Percentiles rank a stretch among this genome's conserved stretches.
Conservation (phyloP, 2,888 invertebrate species). For the Ischnus inquisitorius region DNA sequence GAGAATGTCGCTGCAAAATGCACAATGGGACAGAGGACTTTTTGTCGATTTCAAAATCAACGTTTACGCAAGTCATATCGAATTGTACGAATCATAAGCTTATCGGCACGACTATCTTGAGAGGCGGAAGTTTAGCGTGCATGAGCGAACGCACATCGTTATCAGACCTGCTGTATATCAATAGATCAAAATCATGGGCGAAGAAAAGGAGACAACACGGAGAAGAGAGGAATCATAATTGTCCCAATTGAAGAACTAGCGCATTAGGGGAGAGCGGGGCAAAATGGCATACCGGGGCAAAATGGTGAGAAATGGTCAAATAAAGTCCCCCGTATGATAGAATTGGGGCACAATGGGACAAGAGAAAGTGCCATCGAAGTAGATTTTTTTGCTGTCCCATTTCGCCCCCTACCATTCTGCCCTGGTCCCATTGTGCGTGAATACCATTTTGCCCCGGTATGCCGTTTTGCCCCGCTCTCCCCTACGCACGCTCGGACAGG, state of each 20-base stretch:
- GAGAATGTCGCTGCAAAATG: no score
- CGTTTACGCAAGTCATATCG: background rate
- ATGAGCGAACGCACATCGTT: background rate
- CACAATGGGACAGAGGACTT: background rate
- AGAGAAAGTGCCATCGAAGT: no score
- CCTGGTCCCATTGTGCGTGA: no score
- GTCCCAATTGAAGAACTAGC: background rate
- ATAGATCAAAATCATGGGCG: background rate
- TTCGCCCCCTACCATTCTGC: no score
- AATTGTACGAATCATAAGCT: background rate
- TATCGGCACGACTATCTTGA: background rate
- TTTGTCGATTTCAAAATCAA: background rate
- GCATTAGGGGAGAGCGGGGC: no score
- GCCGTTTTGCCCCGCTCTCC: no score
- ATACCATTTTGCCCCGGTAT: no score
- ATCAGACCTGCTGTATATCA: background rate
- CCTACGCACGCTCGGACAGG: background rate
- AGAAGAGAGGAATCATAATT: constrained; percentile 7
- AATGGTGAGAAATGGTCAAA: no score
- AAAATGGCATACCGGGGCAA: no score
- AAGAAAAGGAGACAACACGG: background rate
- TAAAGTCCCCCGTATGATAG: no score
- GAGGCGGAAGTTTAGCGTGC: background rate
- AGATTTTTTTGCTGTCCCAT: no score
- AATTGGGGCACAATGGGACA: no score